phyloP scores from a whole-genome alignment of 1,140 invertebrate species.

The Ostrea denselamellosa region DNA sequence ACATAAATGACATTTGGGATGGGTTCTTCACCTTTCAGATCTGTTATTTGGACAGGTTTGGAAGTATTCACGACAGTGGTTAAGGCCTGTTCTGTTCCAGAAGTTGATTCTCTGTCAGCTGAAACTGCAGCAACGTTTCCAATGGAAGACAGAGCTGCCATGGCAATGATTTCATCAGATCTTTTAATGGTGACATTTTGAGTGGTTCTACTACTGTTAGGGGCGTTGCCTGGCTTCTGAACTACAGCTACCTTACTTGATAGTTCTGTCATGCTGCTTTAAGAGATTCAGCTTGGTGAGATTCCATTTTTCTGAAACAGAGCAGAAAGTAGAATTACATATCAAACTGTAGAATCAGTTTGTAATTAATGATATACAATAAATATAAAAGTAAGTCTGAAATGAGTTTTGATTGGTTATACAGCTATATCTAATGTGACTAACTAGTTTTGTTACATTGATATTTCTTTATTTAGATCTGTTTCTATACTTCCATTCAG shows the following conservation, averaged over 20 bases:
- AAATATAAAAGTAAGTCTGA: too few relatives aligned
- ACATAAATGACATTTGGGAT: slow-evolving; percentile 36
- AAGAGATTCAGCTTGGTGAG: slow-evolving; percentile 3
- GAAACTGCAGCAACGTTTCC: background rate
- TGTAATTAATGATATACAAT: too few relatives aligned
- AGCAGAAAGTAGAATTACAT: background rate
- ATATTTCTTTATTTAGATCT: too few relatives aligned
- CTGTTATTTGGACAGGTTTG: background rate
- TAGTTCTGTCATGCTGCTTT: slow-evolving; percentile 1
- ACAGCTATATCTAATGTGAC: too few relatives aligned
- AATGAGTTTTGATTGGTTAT: too few relatives aligned
- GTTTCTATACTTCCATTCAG: too few relatives aligned
- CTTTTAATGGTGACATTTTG: slow-evolving; percentile 35
- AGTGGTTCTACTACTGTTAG: background rate
- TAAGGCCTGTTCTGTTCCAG: background rate
- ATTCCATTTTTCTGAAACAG: slow-evolving; percentile 36
- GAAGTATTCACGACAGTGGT: background rate
- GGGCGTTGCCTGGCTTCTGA: slow-evolving; percentile 3
- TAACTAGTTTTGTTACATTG: too few relatives aligned
- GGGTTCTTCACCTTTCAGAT: background rate
- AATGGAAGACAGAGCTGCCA: slow-evolving; percentile 34
- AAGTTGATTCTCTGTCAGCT: background rate
- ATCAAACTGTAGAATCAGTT: too few relatives aligned
- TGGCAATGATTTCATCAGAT: slow-evolving; percentile 39
- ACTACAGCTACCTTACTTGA: background rate